Conservation (phyloP, 2,797 vertebrate genomes). For the Lateolabrax maculatus region DNA sequence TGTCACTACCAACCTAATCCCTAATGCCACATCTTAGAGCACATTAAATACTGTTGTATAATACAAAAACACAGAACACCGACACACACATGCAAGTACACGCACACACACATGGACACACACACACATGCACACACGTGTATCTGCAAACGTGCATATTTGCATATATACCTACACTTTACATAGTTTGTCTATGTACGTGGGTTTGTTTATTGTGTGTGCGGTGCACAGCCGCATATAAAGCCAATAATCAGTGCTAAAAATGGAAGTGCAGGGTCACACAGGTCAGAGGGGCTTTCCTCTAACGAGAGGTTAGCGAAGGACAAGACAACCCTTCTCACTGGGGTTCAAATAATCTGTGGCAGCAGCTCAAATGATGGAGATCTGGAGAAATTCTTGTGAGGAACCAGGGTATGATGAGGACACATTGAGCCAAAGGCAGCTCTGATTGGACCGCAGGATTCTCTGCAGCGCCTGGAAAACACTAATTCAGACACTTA, state of each 20-base stretch:
- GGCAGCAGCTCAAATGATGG: conserved; percentile 24
- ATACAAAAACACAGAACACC: conserved; percentile 42
- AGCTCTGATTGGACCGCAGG: conserved; percentile 2
- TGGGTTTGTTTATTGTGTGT: neutral
- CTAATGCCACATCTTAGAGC: conserved; percentile 59
- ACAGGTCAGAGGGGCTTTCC: conserved; percentile 31
- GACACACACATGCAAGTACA: neutral
- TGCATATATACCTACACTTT: neutral
- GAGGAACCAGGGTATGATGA: conserved; percentile 28
- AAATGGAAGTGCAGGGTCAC: conserved; percentile 15
- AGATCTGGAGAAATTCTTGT: conserved; percentile 14
- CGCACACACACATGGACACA: neutral
- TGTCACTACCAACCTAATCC: conserved; percentile 64
- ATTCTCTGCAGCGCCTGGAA: neutral
- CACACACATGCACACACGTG: neutral
- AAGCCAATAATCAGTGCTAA: conserved; percentile 41
- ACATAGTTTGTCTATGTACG: neutral
- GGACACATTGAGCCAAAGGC: neutral
- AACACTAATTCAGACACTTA: neutral
- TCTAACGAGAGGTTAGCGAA: conserved; percentile 6
- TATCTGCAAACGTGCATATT: neutral
- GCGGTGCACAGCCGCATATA: neutral
- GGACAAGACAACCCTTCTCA: conserved; percentile 11
- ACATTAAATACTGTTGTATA: conserved; percentile 67
- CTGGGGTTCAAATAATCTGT: conserved; percentile 21